Evolutionary conservation across 2,113 vertebrate genomes (phyloP), one percentile per base, ranked within the genome.

Genomic region (Camarhynchus parvulus): DNA sequence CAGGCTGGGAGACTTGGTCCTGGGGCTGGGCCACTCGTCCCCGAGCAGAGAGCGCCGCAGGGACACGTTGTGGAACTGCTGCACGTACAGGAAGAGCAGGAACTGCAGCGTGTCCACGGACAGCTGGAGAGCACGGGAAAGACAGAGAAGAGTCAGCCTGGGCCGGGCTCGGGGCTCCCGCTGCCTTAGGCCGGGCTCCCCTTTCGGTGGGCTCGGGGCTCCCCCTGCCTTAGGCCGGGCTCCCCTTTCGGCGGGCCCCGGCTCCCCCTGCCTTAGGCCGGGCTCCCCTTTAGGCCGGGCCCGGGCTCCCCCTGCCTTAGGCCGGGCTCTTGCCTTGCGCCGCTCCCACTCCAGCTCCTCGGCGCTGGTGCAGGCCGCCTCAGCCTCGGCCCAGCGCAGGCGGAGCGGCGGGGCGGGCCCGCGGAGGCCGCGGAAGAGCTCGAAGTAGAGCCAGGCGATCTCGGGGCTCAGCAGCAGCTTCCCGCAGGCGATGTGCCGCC

Each of bases 381-480:
- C 95, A 31, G 97, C 90, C 94, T 99, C 99, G 7, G 99, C 99
- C 98, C 99, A 97, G 91, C 98, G 98, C 41, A 99, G 97, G 62
- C 98, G 98, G 64, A 98, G 93, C 39, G 98, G 95, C 0, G 98
- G 95, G 6, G 97, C 87, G 47, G 92, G 98, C 30, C 92, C 94
- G 3, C 91, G 59, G 41, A 99, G 97, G 49, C 98, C 98, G 95
- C 98, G 98, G 89, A 99, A 99, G 20, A 98, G 98, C 96, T 99
- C 99, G 67, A 99, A 99, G 97, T 99, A 99, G 37, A 99, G 98
- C 99, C 99, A 99, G 1, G 99, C 99, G 44, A 99, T 87, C 23
- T 98, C 99, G 68, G 98, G 98, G 46, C 97, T 91, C 46, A 99
- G 95, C 98, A 99, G 99, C 66, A 99, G 98, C 96, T 99, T 99